Evolutionary conservation across 2,888 invertebrate species (phyloP).

Genomic region (Ichneumoninae sp.): DNA sequence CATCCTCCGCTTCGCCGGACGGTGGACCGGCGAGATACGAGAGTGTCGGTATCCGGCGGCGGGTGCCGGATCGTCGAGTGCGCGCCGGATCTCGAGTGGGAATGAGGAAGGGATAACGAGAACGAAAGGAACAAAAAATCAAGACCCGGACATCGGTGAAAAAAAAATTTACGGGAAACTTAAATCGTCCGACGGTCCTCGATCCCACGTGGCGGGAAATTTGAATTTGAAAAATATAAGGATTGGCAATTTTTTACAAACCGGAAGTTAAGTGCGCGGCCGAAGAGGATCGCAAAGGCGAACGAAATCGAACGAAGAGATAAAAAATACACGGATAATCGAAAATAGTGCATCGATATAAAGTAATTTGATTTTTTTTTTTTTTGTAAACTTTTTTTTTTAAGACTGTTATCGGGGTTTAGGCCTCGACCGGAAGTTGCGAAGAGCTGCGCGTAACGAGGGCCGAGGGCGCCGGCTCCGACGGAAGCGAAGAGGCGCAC

Average conservation of each 20-base stretch:
- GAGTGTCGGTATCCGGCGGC: slow-evolving; percentile 67
- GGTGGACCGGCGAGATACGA: slow-evolving; percentile 46
- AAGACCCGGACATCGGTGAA: background rate
- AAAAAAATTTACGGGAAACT: background rate
- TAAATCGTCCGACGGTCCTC: background rate
- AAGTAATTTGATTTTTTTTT: too few relatives aligned
- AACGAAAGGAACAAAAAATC: background rate
- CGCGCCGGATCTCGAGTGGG: slow-evolving; percentile 42
- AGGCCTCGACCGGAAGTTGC: background rate
- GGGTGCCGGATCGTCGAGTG: slow-evolving; percentile 58
- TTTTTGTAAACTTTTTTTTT: background rate
- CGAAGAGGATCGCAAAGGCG: background rate
- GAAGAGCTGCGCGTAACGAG: background rate
- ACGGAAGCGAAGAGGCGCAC: slow-evolving; percentile 65
- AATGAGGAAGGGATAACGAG: slow-evolving; percentile 6
- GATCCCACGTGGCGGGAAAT: background rate
- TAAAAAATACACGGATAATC: background rate
- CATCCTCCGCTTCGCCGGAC: slow-evolving; percentile 8
- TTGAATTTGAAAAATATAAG: background rate
- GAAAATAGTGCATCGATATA: background rate
- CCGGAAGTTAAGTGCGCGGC: slow-evolving; percentile 26
- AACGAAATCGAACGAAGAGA: background rate
- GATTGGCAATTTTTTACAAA: background rate
- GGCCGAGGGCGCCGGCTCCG: slow-evolving; percentile 15
- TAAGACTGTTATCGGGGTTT: background rate